phyloP scores from a whole-genome alignment of 2,888 invertebrate genomes.

The Melitaea athalia region DNA sequence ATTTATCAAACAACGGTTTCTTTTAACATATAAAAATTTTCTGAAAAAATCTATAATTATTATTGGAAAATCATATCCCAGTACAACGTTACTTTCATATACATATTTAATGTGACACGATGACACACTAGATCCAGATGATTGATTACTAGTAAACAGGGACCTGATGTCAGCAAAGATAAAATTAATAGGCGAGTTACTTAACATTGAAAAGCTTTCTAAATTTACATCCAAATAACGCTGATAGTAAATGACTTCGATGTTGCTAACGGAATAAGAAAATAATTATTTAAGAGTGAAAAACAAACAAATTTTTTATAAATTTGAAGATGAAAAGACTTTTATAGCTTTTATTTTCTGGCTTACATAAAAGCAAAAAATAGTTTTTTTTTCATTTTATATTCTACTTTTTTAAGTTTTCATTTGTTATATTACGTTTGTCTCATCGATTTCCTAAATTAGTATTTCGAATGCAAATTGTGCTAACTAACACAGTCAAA shows the following conservation, averaged over 20 bases:
- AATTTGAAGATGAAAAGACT: not conserved
- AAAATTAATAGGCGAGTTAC: constrained; percentile 1
- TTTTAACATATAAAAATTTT: not conserved
- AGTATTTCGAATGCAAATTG: too few relatives aligned
- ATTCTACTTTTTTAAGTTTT: too few relatives aligned
- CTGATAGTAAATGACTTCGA: not conserved
- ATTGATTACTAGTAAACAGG: constrained; percentile 19
- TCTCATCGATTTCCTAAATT: too few relatives aligned
- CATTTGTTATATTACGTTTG: too few relatives aligned
- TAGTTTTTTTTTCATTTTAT: too few relatives aligned
- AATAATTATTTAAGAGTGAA: not conserved
- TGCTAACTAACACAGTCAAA: too few relatives aligned
- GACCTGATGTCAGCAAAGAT: constrained; percentile 9
- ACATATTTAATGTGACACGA: not conserved
- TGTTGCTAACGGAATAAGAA: not conserved
- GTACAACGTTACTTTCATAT: not conserved
- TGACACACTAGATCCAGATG: constrained; percentile 13
- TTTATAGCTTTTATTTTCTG: not conserved
- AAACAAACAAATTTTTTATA: not conserved
- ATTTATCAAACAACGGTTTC: not conserved
- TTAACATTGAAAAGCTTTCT: constrained; percentile 9
- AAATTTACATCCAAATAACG: constrained; percentile 10
- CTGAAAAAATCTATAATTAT: not conserved
- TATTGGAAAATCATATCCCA: not conserved
- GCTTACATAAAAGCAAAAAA: too few relatives aligned